These are phyloP conservation scores for Cantharis rustica DNA, from an alignment of 2,888 invertebrate genomes.

Conservation along the genomic window DNA sequence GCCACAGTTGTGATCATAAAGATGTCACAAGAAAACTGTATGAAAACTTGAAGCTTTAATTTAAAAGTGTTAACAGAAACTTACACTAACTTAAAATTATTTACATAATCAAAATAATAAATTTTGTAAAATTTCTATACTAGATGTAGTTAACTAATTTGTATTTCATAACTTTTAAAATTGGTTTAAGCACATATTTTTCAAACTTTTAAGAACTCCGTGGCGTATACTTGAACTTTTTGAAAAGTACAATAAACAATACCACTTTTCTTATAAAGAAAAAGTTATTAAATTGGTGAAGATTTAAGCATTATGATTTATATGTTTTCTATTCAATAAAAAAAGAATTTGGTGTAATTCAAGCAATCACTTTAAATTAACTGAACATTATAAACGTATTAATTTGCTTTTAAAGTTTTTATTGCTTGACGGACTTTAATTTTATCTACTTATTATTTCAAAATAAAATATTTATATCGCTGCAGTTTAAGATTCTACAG, in stretches of 20 bases:
- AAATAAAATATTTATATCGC: neutral
- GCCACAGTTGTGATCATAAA: too few relatives aligned
- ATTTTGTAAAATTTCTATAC: neutral
- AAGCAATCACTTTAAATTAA: neutral
- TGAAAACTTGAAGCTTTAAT: neutral
- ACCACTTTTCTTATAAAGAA: neutral
- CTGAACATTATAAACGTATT: neutral
- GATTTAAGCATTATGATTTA: neutral
- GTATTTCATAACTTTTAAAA: neutral
- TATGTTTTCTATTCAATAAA: neutral
- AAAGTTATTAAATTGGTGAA: neutral
- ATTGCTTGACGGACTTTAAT: neutral
- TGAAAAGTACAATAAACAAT: neutral
- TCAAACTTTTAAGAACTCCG: neutral
- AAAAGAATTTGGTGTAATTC: neutral
- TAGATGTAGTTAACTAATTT: neutral
- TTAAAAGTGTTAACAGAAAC: neutral
- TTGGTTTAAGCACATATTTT: neutral
- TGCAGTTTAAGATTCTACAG: neutral
- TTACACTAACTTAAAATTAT: neutral
- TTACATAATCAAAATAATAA: neutral
- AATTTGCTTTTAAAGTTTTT: neutral
- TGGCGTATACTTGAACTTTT: neutral
- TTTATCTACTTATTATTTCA: neutral
- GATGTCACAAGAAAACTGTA: too few relatives aligned